A percentile compares a stretch with the other conserved stretches of the same genome.
These are phyloP conservation scores for Apteryx owenii DNA, from an alignment of 2,113 vertebrate genomes.

Conservation along the genomic window DNA sequence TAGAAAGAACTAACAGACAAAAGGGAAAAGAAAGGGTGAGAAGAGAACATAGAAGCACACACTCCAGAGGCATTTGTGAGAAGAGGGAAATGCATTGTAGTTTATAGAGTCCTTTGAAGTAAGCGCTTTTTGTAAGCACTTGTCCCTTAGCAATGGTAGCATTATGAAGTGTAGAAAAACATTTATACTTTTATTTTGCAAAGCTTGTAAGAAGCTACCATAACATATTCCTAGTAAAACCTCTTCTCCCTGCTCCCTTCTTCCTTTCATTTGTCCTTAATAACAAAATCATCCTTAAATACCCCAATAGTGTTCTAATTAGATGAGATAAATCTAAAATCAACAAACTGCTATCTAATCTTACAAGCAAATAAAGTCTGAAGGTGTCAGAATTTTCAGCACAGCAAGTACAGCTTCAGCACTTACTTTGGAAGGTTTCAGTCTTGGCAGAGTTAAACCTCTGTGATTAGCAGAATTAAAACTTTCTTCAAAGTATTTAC, in stretches of 20 bases:
- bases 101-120: neutral
- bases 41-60: neutral
- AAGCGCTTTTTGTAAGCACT: neutral
- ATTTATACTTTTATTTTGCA: neutral
- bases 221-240: neutral
- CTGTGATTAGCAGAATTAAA: neutral
- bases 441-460: neutral
- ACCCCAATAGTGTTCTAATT: neutral
- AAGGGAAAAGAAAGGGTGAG: neutral
- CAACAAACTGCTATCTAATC: neutral
- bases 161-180: neutral
- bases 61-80: neutral
- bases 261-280: neutral
- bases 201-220: neutral
- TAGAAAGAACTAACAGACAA: neutral
- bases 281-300: neutral
- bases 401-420: neutral
- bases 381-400: neutral
- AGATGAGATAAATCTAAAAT: neutral
- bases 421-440: neutral
- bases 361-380: neutral
- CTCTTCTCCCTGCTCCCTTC: neutral
- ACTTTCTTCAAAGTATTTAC: neutral
- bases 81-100: neutral
- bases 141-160: neutral